phyloP scores from a whole-genome alignment of 2,797 vertebrate genomes.

The Simalia tracyae region DNA sequence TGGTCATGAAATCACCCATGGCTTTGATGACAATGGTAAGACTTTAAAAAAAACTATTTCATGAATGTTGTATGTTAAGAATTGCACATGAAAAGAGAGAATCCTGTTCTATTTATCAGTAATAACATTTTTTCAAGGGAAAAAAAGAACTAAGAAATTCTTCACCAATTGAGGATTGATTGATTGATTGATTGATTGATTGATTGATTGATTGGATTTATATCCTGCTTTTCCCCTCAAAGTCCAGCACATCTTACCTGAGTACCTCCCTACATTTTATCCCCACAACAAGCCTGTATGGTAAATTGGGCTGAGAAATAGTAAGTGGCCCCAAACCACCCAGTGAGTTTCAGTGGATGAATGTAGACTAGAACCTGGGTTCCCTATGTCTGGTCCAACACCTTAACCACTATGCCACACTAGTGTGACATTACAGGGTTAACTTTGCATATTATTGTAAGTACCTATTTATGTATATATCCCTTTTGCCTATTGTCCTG shows the following conservation, averaged over 20 bases:
- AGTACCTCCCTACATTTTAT: neutral
- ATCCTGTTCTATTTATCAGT: neutral
- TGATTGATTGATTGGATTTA: neutral
- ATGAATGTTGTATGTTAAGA: neutral
- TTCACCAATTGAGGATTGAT: neutral
- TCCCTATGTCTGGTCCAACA: neutral
- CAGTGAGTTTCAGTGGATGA: neutral
- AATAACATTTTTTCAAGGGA: neutral
- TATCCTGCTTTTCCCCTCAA: neutral
- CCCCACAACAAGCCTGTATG: neutral
- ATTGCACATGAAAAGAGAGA: neutral
- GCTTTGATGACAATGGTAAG: slow-evolving; percentile 95
- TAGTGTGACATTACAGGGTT: neutral
- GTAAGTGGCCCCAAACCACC: neutral
- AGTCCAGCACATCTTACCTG: neutral
- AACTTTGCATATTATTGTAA: neutral
- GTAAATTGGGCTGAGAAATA: neutral
- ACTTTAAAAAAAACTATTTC: neutral
- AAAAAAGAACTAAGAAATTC: neutral
- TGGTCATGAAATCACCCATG: slow-evolving; percentile 96
- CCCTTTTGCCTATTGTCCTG: neutral
- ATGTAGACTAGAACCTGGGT: neutral
- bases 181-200: too few relatives aligned
- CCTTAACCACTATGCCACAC: neutral
- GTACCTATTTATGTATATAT: neutral